Percentiles rank a stretch among this genome's conserved stretches.
Evolutionary conservation across 2,888 invertebrate genomes (phyloP).

Genomic region (Rotaria magnacalcarata): DNA sequence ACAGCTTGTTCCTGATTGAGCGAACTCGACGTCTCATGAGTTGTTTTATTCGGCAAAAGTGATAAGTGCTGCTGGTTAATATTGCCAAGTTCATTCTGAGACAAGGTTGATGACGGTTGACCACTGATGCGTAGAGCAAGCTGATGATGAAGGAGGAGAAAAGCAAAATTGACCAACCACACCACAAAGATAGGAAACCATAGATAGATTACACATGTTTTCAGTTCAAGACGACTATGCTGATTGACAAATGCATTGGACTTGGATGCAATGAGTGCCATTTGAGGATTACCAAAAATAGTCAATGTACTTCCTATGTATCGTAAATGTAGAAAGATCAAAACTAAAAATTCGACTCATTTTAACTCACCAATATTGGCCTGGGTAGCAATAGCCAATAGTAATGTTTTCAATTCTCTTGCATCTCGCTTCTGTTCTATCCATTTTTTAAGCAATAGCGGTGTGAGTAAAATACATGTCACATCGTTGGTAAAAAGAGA

Average conservation of each 20-base stretch:
- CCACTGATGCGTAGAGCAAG: background rate
- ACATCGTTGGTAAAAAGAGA: conserved; percentile 50
- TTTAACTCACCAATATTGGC: conserved; percentile 48
- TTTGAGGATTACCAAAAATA: conserved; percentile 49
- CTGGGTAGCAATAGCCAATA: conserved; percentile 49
- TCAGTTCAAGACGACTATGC: conserved; percentile 47
- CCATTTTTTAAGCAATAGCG: conserved; percentile 49
- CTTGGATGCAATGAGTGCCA: conserved; percentile 49
- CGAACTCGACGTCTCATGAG: too few relatives aligned
- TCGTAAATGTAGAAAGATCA: too few relatives aligned
- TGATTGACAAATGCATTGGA: conserved; percentile 46
- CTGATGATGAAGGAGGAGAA: background rate
- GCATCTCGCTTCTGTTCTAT: conserved; percentile 48
- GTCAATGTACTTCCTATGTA: conserved; percentile 46
- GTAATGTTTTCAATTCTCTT: conserved; percentile 48
- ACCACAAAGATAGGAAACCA: conserved; percentile 47
- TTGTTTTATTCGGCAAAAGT: too few relatives aligned
- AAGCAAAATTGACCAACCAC: conserved; percentile 47
- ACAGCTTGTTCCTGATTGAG: too few relatives aligned
- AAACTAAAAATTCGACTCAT: background rate
- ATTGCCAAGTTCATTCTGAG: too few relatives aligned
- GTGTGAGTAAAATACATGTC: conserved; percentile 48
- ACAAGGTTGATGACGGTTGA: background rate
- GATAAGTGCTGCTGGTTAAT: too few relatives aligned
- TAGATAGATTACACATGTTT: conserved; percentile 48